These are phyloP conservation scores for Cheracebus regulus DNA, from an alignment of 2,797 vertebrate genomes.

Conservation along the genomic window DNA sequence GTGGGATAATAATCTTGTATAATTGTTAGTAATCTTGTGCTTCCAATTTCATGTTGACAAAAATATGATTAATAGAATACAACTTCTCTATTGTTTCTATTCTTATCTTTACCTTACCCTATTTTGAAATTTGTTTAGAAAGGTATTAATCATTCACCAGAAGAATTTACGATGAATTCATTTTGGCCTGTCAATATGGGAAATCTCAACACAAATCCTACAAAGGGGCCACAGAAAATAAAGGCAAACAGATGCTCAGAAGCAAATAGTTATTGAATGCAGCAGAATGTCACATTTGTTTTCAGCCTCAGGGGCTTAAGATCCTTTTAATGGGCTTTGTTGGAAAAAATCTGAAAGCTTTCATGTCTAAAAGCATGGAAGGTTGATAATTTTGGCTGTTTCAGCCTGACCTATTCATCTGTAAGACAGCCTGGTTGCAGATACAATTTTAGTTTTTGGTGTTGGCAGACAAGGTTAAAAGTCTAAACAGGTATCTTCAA, in stretches of 20 bases:
- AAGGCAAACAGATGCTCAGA: conserved; percentile 72
- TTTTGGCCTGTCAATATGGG: conserved; percentile 50
- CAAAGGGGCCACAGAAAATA: conserved; percentile 59
- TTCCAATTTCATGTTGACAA: conserved; percentile 29
- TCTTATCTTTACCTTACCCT: neutral
- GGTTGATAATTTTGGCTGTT: conserved; percentile 50
- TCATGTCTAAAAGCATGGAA: conserved; percentile 44
- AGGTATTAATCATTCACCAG: conserved; percentile 42
- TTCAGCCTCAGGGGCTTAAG: conserved; percentile 56
- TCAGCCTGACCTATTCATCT: conserved; percentile 33
- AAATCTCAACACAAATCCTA: conserved; percentile 59
- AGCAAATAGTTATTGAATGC: conserved; percentile 61
- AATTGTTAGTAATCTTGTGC: conserved; percentile 10
- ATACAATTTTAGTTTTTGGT: neutral
- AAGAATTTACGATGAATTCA: conserved; percentile 55
- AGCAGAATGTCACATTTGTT: conserved; percentile 58
- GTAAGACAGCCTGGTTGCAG: conserved; percentile 12
- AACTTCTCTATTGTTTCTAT: conserved; percentile 20
- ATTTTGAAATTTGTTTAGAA: conserved; percentile 55
- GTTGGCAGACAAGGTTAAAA: neutral
- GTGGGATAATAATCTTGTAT: neutral
- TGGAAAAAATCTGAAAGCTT: conserved; percentile 69
- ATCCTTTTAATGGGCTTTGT: conserved; percentile 52
- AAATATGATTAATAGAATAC: conserved; percentile 5
- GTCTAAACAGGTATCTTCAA: neutral